phyloP scores from a whole-genome alignment of 2,797 vertebrate genomes.

The Rhabdophis nuchalis region DNA sequence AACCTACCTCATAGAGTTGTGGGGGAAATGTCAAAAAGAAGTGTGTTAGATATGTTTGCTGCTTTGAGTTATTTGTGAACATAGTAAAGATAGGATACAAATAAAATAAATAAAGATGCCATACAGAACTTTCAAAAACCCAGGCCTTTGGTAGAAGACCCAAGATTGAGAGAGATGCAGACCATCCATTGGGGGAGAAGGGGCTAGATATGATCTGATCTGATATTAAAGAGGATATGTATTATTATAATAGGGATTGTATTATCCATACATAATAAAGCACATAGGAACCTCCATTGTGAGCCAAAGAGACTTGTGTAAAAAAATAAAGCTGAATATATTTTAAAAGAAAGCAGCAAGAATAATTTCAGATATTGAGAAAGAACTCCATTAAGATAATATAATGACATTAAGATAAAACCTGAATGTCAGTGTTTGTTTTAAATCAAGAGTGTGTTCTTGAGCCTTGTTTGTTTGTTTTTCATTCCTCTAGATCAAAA shows the following conservation, averaged over 20 bases:
- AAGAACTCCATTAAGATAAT: not conserved
- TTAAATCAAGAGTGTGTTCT: not conserved
- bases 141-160: not conserved
- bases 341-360: constrained; percentile 4
- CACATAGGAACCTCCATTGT: not conserved
- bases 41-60: not conserved
- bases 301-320: not conserved
- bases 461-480: not conserved
- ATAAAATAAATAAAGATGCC: not conserved
- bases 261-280: not conserved
- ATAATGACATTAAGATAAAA: not conserved
- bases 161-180: not conserved
- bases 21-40: not conserved
- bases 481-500: not conserved
- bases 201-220: not conserved
- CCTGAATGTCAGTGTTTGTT: not conserved
- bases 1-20: too few relatives aligned
- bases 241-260: not conserved
- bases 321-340: not conserved
- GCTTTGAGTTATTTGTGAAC: not conserved
- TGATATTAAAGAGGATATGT: not conserved
- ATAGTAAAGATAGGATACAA: not conserved
- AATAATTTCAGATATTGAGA: not conserved
- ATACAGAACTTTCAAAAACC: not conserved
- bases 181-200: not conserved